phyloP scores from a whole-genome alignment of 2,113 vertebrate genomes.

The Brachypodius melanocephalos region DNA sequence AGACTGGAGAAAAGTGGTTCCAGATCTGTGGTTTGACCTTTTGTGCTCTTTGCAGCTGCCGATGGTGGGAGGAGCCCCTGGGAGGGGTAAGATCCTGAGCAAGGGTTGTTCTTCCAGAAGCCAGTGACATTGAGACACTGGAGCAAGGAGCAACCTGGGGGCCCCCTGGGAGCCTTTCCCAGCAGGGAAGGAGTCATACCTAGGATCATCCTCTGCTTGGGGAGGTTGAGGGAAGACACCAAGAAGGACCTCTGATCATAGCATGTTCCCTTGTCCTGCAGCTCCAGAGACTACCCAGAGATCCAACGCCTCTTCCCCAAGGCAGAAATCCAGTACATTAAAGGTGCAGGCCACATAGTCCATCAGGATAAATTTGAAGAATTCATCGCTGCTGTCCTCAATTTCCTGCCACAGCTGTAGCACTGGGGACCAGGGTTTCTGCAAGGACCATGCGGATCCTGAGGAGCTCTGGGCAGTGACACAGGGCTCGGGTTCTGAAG shows the following conservation, averaged over 20 bases:
- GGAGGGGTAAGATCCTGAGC: not conserved
- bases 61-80: rapidly evolving
- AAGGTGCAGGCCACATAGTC: conserved; percentile 89
- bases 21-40: not conserved
- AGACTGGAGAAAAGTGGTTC: not conserved
- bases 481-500: not conserved
- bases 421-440: not conserved
- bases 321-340: conserved; percentile 82
- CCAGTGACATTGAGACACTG: rapidly evolving
- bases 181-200: not conserved
- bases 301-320: conserved; percentile 86
- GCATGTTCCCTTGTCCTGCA: conserved; percentile 15
- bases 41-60: not conserved
- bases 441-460: not conserved
- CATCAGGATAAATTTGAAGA: conserved; percentile 89
- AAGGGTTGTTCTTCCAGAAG: not conserved
- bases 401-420: conserved; percentile 74
- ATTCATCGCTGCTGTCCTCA: conserved; percentile 83
- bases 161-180: not conserved
- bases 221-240: not conserved
- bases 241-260: not conserved
- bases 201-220: not conserved
- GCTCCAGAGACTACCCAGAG: conserved; percentile 83
- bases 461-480: not conserved
- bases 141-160: rapidly evolving